A percentile compares a stretch with the other conserved stretches of the same genome.
These are phyloP conservation scores for Ormyrus pomaceus DNA, from an alignment of 2,888 invertebrate genomes.

Conservation along the genomic window DNA sequence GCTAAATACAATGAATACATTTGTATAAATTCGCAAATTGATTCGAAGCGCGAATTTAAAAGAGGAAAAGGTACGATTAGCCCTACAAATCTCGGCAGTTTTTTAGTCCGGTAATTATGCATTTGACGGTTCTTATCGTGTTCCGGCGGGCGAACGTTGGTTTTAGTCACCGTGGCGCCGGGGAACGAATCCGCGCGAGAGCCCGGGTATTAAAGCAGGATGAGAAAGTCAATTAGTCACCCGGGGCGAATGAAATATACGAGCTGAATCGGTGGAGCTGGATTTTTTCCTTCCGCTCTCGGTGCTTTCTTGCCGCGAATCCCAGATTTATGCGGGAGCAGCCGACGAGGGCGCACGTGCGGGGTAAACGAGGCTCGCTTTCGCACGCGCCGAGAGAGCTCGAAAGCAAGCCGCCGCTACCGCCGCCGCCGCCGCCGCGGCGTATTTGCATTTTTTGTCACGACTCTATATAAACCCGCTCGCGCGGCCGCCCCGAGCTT, in stretches of 20 bases:
- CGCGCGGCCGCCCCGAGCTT: neutral
- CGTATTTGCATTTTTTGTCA: slow-evolving; percentile 41
- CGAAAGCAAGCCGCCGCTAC: slow-evolving; percentile 7
- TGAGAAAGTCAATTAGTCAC: slow-evolving; percentile 47
- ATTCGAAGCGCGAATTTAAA: too few species aligned
- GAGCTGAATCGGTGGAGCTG: neutral
- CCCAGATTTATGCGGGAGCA: slow-evolving; percentile 32
- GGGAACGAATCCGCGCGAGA: slow-evolving; percentile 14
- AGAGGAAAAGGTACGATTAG: too few species aligned
- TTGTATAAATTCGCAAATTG: too few species aligned
- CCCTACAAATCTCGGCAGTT: neutral
- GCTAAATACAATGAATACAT: too few species aligned
- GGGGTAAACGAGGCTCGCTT: neutral
- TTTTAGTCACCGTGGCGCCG: neutral
- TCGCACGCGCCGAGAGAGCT: neutral
- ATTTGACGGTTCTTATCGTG: slow-evolving; percentile 23
- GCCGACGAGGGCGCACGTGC: neutral
- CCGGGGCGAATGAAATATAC: slow-evolving; percentile 35
- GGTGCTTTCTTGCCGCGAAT: slow-evolving; percentile 25
- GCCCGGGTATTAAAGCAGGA: slow-evolving; percentile 1
- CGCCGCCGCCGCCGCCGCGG: neutral
- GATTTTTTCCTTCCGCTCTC: slow-evolving; percentile 9
- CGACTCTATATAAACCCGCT: neutral
- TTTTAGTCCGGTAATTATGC: slow-evolving; percentile 16
- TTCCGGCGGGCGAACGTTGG: slow-evolving; percentile 7